Percentiles rank a stretch among this genome's conserved stretches.
phyloP scores from a whole-genome alignment of 2,113 vertebrate genomes.

The Amphilophus citrinellus region DNA sequence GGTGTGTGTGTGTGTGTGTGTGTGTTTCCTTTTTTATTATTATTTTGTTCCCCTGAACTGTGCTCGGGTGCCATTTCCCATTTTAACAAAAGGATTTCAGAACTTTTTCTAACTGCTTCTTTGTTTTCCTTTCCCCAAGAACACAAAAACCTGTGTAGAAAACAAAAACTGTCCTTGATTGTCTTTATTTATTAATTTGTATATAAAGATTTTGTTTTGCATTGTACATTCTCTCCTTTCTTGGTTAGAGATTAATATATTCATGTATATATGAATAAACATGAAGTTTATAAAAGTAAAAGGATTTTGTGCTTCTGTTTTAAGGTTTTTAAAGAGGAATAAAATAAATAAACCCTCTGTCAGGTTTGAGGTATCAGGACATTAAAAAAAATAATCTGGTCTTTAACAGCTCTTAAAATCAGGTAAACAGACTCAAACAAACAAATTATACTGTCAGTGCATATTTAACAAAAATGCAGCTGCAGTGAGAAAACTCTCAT shows the following conservation, averaged over 20 bases:
- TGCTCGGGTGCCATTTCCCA: conserved; percentile 74
- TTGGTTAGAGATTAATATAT: conserved; percentile 85
- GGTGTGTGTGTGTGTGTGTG: conserved; percentile 45
- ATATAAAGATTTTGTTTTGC: conserved; percentile 78
- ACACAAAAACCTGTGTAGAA: conserved; percentile 60
- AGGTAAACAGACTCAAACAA: accelerated
- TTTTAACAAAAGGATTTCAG: conserved; percentile 54
- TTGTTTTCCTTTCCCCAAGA: conserved; percentile 53
- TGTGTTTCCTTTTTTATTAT: background rate
- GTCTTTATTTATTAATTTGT: conserved; percentile 83
- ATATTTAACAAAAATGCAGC: background rate
- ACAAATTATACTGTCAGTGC: background rate
- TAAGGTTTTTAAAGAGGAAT: background rate
- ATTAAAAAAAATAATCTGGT: background rate
- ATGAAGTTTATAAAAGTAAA: conserved; percentile 77
- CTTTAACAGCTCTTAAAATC: background rate
- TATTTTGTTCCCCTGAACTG: conserved; percentile 42
- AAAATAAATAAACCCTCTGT: background rate
- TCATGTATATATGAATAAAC: conserved; percentile 84
- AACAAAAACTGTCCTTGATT: conserved; percentile 59
- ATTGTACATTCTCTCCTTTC: conserved; percentile 81
- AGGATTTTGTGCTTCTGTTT: background rate
- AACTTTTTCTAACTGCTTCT: conserved; percentile 73
- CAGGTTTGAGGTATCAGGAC: background rate
- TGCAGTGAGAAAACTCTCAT: no score